phyloP scores from a whole-genome alignment of 2,888 invertebrate species.

The Achlya flavicornis region DNA sequence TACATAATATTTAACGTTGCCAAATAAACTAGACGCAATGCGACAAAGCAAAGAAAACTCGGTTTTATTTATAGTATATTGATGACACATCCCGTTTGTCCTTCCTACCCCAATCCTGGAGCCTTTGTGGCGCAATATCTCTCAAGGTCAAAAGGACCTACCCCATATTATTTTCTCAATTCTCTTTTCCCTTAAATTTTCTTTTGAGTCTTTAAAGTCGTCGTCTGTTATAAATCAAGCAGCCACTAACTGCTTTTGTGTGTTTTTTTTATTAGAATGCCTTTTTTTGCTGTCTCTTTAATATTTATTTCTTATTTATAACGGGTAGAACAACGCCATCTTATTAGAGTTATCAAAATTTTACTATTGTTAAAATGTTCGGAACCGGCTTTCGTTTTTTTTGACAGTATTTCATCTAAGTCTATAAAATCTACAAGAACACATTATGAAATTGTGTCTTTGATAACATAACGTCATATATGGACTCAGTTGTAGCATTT shows the following conservation, averaged over 20 bases:
- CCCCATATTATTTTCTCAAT: neutral
- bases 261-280: no score
- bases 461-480: conserved; percentile 10
- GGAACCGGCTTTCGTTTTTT: neutral
- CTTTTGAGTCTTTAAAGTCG: neutral
- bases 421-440: neutral
- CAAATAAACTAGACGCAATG: conserved; percentile 6
- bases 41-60: neutral
- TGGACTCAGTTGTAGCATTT: conserved; percentile 1
- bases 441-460: neutral
- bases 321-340: no score
- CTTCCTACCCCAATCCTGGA: neutral
- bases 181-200: neutral
- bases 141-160: neutral
- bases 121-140: neutral
- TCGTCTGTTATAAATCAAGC: no score
- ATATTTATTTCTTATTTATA: no score
- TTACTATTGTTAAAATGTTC: neutral
- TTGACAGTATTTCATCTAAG: neutral
- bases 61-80: neutral
- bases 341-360: no score
- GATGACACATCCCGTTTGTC: neutral
- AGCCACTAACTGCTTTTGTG: no score
- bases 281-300: no score
- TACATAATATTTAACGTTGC: neutral